Percentiles rank a stretch among this genome's conserved stretches.
Evolutionary conservation across 2,888 invertebrate genomes (phyloP).

Genomic region (Punctoribates punctum): DNA sequence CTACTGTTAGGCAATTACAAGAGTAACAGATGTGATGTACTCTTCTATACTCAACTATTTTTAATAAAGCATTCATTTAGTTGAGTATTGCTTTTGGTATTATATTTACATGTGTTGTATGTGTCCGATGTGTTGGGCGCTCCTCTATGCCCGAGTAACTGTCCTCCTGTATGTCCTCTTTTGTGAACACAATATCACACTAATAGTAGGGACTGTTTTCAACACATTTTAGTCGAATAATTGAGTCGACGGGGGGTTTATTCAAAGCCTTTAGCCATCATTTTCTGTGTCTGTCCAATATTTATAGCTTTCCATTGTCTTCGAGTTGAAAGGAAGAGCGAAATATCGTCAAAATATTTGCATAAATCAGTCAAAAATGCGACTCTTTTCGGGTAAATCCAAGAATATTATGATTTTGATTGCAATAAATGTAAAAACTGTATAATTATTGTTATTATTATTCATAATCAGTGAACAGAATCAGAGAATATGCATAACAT

Average conservation of each 20-base stretch:
- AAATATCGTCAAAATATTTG: slow-evolving; percentile 1
- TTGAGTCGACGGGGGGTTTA: slow-evolving; percentile 26
- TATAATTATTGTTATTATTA: slow-evolving; percentile 4
- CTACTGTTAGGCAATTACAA: slow-evolving; percentile 14
- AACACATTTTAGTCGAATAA: slow-evolving; percentile 30
- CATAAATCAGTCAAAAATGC: background rate
- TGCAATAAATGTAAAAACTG: background rate
- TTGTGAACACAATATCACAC: slow-evolving; percentile 18
- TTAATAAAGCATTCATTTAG: slow-evolving; percentile 25
- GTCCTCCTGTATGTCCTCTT: background rate
- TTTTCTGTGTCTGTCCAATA: slow-evolving; percentile 33
- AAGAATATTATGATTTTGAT: too few relatives aligned
- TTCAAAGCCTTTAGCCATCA: slow-evolving; percentile 1
- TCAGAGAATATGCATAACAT: too few relatives aligned
- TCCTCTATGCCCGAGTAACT: background rate
- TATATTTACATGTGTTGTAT: slow-evolving; percentile 36
- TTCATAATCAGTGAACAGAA: background rate
- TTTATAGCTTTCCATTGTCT: slow-evolving; percentile 28
- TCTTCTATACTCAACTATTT: slow-evolving; percentile 27
- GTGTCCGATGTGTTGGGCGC: slow-evolving; percentile 2
- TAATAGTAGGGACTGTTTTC: slow-evolving; percentile 21
- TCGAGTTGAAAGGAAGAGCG: slow-evolving; percentile 23
- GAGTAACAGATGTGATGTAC: slow-evolving; percentile 35
- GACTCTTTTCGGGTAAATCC: background rate
- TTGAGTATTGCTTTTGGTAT: background rate